Conservation (phyloP, 2,113 vertebrate species). For the Grammomys surdaster region DNA sequence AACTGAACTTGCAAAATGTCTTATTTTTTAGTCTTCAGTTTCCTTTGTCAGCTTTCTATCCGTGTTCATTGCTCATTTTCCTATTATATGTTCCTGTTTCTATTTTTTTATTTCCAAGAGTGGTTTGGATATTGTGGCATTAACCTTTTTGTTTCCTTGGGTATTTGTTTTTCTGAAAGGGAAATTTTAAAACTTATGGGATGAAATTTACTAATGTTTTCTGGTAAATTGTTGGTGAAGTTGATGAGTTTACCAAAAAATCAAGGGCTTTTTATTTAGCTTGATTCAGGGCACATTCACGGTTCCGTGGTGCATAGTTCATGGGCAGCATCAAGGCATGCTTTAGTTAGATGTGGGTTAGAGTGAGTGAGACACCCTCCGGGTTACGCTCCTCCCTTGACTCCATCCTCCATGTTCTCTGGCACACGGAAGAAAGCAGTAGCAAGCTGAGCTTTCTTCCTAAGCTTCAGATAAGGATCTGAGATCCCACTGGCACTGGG, state of each 20-base stretch:
- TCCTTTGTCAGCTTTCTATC: slow-evolving; percentile 39
- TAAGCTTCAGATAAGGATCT: slow-evolving; percentile 11
- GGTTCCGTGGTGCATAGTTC: neutral
- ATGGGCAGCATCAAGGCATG: neutral
- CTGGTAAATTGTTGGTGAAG: slow-evolving; percentile 24
- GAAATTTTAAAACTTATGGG: neutral
- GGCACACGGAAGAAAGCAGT: neutral
- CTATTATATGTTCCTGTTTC: slow-evolving; percentile 18
- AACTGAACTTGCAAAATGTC: neutral
- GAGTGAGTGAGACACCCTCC: no score
- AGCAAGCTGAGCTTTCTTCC: neutral
- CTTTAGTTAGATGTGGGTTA: no score
- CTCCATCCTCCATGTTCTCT: neutral
- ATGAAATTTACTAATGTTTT: slow-evolving; percentile 42
- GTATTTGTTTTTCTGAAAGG: slow-evolving; percentile 21
- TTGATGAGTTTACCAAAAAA: slow-evolving; percentile 21
- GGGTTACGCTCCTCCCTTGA: neutral
- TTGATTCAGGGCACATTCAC: neutral
- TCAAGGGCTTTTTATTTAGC: slow-evolving; percentile 1
- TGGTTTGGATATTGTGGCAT: slow-evolving; percentile 46
- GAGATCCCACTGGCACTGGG: neutral
- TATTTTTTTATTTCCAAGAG: slow-evolving; percentile 19
- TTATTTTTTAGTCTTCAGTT: slow-evolving; percentile 24
- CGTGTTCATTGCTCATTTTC: neutral
- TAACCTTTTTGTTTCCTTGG: neutral